Conservation (phyloP, 2,797 vertebrate species). For the Muraenolepis orangiensis region DNA sequence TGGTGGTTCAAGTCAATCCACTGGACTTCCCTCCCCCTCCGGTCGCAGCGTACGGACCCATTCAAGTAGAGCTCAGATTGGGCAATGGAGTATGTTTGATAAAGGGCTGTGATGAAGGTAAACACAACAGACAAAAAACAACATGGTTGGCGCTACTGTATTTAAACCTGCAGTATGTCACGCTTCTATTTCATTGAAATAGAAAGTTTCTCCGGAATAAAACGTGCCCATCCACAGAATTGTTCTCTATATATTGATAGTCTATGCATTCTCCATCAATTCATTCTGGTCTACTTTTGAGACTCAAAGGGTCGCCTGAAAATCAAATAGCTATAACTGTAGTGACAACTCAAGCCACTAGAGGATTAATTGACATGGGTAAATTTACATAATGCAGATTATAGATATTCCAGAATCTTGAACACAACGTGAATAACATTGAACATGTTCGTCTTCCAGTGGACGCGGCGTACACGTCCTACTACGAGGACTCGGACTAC, state of each 20-base stretch:
- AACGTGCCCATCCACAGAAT: not conserved
- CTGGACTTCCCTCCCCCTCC: not conserved
- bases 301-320: not conserved
- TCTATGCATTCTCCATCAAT: too few species aligned
- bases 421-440: not conserved
- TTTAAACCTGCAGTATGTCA: not conserved
- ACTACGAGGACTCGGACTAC: slow-evolving; percentile 54
- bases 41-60: slow-evolving; percentile 44
- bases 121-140: not conserved
- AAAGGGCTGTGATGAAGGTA: slow-evolving; percentile 66
- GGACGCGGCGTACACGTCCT: slow-evolving; percentile 57
- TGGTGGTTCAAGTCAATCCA: slow-evolving; percentile 33
- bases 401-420: not conserved
- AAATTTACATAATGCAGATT: not conserved
- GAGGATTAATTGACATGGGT: not conserved
- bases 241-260: not conserved
- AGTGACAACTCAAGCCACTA: not conserved
- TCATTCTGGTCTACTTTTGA: not conserved
- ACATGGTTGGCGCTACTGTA: not conserved
- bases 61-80: slow-evolving; percentile 57
- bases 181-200: not conserved
- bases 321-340: not conserved
- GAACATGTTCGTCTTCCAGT: slow-evolving; percentile 40
- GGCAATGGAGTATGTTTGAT: slow-evolving; percentile 58
- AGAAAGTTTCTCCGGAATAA: not conserved